A percentile compares a stretch with the other conserved stretches of the same genome.
phyloP scores from a whole-genome alignment of 2,888 invertebrate species.

The Polymixis flavicincta region DNA sequence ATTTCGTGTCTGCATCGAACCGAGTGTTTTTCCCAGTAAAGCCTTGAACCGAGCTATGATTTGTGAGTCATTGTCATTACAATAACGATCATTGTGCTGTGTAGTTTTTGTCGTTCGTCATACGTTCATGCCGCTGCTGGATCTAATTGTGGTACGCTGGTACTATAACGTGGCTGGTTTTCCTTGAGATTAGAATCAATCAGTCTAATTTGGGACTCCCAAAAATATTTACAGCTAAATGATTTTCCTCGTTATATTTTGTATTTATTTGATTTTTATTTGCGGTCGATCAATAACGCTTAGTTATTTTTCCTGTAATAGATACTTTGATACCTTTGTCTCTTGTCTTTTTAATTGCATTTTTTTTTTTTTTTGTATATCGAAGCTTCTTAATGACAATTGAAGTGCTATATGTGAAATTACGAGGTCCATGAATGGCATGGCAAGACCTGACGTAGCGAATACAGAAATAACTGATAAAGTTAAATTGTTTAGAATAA shows the following conservation, averaged over 20 bases:
- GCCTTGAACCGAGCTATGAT: slow-evolving; percentile 56
- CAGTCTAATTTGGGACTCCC: background rate
- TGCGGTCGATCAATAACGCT: background rate
- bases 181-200: background rate
- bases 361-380: background rate
- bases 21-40: slow-evolving; percentile 29
- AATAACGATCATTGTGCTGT: slow-evolving; percentile 40
- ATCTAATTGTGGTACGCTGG: slow-evolving; percentile 34
- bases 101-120: slow-evolving; percentile 30
- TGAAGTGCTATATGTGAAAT: background rate
- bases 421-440: background rate
- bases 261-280: background rate
- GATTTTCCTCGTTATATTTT: background rate
- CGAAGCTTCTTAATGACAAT: background rate
- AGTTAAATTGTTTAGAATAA: background rate
- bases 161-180: background rate
- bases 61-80: slow-evolving; percentile 58
- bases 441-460: background rate
- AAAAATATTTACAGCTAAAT: background rate
- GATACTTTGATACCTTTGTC: background rate
- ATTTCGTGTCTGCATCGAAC: slow-evolving; percentile 1
- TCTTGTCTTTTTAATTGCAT: background rate
- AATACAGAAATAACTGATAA: background rate
- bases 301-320: background rate
- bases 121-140: slow-evolving; percentile 19